These are phyloP conservation scores for Stomorhina lunata DNA, from an alignment of 2,888 invertebrate genomes.

Conservation along the genomic window DNA sequence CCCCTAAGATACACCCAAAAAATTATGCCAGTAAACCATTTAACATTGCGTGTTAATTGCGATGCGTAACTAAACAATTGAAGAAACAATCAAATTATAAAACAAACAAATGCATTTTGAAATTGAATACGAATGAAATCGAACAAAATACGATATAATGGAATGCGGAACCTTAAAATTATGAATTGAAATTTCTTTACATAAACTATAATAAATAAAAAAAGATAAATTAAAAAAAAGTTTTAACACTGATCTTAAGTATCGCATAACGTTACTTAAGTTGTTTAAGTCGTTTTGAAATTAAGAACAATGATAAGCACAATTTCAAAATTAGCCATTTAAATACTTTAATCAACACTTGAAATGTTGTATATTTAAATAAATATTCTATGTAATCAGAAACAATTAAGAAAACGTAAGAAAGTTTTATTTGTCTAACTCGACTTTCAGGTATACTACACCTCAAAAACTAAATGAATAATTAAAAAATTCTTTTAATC, in stretches of 20 bases:
- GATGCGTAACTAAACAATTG: slow-evolving; percentile 45
- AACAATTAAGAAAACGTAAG: too few species aligned
- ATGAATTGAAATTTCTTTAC: slow-evolving; percentile 3
- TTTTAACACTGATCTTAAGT: slow-evolving; percentile 1
- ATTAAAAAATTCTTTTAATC: too few species aligned
- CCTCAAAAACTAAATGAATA: too few species aligned
- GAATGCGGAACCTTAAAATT: slow-evolving; percentile 49
- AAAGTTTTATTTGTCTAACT: too few species aligned
- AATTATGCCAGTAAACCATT: slow-evolving; percentile 35
- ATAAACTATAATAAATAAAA: too few species aligned
- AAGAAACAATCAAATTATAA: background rate
- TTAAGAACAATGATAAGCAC: slow-evolving; percentile 17
- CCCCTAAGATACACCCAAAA: slow-evolving; percentile 9
- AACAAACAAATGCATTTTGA: background rate
- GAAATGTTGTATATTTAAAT: too few species aligned
- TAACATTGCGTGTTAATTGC: slow-evolving; percentile 35
- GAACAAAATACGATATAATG: background rate
- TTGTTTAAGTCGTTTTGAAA: background rate
- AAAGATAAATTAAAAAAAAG: background rate
- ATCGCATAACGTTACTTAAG: background rate
- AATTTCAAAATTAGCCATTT: background rate
- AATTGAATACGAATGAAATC: background rate
- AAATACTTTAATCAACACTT: slow-evolving; percentile 22
- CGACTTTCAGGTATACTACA: too few species aligned
- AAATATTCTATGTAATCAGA: background rate